Evolutionary conservation across 2,888 invertebrate species (phyloP), one percentile per base, ranked within the genome.

Genomic region (Pandemis corylana): DNA sequence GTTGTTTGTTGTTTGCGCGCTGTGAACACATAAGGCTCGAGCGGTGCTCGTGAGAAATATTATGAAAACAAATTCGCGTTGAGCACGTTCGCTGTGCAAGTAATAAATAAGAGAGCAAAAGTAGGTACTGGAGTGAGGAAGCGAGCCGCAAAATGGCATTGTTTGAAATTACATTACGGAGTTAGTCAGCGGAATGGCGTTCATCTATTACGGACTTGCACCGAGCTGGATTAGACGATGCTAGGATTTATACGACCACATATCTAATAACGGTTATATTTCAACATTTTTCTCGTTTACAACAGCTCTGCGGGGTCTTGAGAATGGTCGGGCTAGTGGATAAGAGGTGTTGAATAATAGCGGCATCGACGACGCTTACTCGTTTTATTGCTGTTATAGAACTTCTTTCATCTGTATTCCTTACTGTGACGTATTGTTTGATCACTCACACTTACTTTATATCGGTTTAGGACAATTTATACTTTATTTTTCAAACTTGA

Each of bases 61-160:
- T 94, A 93, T 93, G 94, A 91, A 92, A 93, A 94, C 94, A 94
- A 94, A 94, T 93, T 94, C 91, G 89, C 86, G 90, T 89, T 90
- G 92, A 92, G 92, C 93, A 93, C 93, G 93, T 94, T 90, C 89
- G 87, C 88, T 88, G 91, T 87, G 88, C 89, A 86, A 90, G 93
- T 92, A 92, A 93, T 94, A 94, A 93, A 93, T 93, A 93, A 91
- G 84, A 87, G 88, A 89, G 87, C 84, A 90, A 87, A 86, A 89
- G 89, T 85, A 81, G 84, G 77, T 82, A 84, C 82, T 84, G 44
- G 64, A 65, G 73, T 69, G 82, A 82, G 83, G 84, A 85, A 86
- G 86, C 84, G 84, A 84, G 83, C 89, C 87, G 83, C 87, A 86
- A 87, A 90, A 92, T 90, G 85, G 89, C 84, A 87, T 89, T 91